These are phyloP conservation scores for Porites cylindrica DNA, from an alignment of 92 coral and sea anemone species.

Conservation along the genomic window DNA sequence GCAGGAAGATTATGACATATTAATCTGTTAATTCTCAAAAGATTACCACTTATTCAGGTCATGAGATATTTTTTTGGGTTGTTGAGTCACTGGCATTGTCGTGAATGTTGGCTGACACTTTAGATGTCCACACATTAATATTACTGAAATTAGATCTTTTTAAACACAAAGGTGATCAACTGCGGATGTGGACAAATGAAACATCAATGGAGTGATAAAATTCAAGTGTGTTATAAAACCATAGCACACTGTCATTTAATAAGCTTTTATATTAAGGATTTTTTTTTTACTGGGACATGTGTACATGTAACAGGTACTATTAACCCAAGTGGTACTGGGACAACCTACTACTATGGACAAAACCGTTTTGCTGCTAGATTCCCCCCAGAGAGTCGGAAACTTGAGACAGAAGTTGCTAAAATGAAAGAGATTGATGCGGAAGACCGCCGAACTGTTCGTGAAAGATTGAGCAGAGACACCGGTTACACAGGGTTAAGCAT, in stretches of 20 bases:
- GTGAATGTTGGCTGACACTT: too few relatives aligned
- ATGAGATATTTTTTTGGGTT: background rate
- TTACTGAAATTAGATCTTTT: too few relatives aligned
- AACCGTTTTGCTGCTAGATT: too few relatives aligned
- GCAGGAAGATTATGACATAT: background rate
- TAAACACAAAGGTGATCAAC: too few relatives aligned
- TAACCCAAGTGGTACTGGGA: too few relatives aligned
- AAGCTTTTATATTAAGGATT: background rate
- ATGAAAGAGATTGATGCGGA: slow-evolving; percentile 65
- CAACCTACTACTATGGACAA: too few relatives aligned
- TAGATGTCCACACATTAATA: too few relatives aligned
- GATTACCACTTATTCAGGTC: background rate
- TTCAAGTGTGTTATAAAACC: background rate
- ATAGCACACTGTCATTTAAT: background rate
- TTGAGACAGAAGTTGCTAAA: slow-evolving; percentile 37
- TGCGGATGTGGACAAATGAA: too few relatives aligned
- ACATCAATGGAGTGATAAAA: background rate
- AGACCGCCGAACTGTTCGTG: slow-evolving; percentile 65
- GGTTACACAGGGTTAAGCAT: slow-evolving; percentile 81
- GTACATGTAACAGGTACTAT: too few relatives aligned
- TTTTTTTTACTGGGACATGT: background rate
- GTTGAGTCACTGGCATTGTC: too few relatives aligned
- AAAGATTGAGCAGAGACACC: slow-evolving; percentile 45
- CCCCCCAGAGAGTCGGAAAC: slow-evolving; percentile 34
- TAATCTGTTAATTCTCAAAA: background rate